phyloP scores from a whole-genome alignment of 2,888 invertebrate genomes.

The Microchrysa polita region DNA sequence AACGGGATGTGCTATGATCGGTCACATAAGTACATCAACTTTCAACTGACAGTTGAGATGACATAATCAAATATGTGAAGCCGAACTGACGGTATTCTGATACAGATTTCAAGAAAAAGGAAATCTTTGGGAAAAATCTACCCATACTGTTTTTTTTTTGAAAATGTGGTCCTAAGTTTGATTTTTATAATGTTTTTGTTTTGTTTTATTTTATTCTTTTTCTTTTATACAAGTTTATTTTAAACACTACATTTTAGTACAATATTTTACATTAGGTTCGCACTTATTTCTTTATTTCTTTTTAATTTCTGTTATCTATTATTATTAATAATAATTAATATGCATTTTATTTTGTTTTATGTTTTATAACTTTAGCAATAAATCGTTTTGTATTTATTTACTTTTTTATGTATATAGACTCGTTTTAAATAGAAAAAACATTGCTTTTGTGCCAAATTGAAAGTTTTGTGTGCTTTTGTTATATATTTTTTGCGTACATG shows the following conservation, averaged over 20 bases:
- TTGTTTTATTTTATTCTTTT: neutral
- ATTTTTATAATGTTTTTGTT: neutral
- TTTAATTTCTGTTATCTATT: conserved; percentile 1
- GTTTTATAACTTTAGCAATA: conserved; percentile 25
- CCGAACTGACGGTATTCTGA: no score
- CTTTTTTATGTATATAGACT: no score
- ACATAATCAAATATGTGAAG: no score
- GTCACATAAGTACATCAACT: no score
- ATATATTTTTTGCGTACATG: conserved; percentile 19
- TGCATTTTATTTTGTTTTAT: conserved; percentile 19
- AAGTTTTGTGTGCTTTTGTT: conserved; percentile 31
- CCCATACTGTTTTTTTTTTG: no score
- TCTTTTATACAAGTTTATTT: neutral
- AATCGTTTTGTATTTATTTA: no score
- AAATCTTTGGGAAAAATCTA: no score
- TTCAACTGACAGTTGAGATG: no score
- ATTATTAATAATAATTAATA: neutral
- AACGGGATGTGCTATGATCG: no score
- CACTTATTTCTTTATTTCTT: neutral
- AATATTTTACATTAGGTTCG: neutral
- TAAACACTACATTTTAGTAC: neutral
- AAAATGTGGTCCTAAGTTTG: neutral
- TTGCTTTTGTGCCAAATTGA: conserved; percentile 33
- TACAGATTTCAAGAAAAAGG: no score
- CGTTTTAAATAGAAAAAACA: conserved; percentile 26